Evolutionary conservation across 2,797 vertebrate species (phyloP).

Genomic region (Poecile montanus): DNA sequence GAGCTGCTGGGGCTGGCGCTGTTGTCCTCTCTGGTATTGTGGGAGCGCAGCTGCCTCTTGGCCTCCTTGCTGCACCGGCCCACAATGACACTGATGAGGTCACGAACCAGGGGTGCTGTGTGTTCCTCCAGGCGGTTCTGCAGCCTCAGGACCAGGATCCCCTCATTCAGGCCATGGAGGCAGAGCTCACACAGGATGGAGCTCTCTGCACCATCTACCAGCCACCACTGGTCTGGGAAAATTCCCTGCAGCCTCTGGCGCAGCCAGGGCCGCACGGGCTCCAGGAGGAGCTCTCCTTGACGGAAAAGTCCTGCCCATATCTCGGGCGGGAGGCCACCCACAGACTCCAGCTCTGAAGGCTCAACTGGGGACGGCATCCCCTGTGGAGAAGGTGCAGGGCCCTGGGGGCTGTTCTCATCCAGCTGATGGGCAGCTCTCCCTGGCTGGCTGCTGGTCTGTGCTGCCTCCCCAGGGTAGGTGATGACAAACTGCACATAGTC

Average conservation of each 20-base stretch:
- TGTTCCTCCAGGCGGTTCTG: not conserved
- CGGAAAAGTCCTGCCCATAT: not conserved
- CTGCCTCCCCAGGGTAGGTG: no score
- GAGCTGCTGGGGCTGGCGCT: not conserved
- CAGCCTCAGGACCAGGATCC: not conserved
- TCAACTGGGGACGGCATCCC: not conserved
- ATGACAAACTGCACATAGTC: not conserved
- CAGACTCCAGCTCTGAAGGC: not conserved
- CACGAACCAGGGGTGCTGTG: not conserved
- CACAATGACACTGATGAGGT: not conserved
- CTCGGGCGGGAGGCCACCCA: not conserved
- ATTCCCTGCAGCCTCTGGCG: not conserved
- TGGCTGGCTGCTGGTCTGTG: not conserved
- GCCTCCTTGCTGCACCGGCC: not conserved
- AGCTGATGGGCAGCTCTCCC: accelerated
- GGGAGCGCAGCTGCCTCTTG: not conserved
- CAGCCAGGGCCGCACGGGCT: not conserved
- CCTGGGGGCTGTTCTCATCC: no score
- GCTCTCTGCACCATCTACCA: not conserved
- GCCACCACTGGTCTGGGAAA: not conserved
- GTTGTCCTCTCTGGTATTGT: accelerated
- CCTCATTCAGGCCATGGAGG: not conserved
- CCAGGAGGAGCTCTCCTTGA: not conserved
- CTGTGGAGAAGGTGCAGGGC: not conserved
- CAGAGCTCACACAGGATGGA: not conserved